These are phyloP conservation scores for Drosophila chauvacae DNA, from an alignment of 1,140 invertebrate species.

Conservation along the genomic window DNA sequence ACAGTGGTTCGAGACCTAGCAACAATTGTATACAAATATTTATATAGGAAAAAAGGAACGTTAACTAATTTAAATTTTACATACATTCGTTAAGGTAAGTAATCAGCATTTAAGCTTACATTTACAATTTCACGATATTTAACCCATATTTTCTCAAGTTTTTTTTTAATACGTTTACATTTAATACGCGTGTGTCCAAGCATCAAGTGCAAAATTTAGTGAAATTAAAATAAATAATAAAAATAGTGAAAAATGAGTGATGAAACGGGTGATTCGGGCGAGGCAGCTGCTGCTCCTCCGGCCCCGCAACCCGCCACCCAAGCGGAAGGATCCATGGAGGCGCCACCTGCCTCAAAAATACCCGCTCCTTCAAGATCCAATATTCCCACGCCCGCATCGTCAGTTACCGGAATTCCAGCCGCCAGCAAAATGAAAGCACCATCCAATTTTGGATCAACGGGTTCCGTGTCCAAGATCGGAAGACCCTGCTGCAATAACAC, in stretches of 20 bases:
- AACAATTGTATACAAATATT: slow-evolving; percentile 26
- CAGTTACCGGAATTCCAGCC: slow-evolving; percentile 62
- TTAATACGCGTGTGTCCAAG: slow-evolving; percentile 65
- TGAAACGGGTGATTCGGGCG: slow-evolving; percentile 7
- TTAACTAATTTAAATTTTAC: slow-evolving; percentile 11
- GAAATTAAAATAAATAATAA: slow-evolving; percentile 27
- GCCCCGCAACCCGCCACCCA: slow-evolving; percentile 10
- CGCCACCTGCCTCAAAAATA: slow-evolving; percentile 27
- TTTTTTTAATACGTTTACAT: slow-evolving; percentile 55
- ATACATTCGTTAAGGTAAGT: slow-evolving; percentile 59
- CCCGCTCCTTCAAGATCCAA: slow-evolving; percentile 45
- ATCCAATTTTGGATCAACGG: slow-evolving; percentile 58
- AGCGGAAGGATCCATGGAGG: slow-evolving; percentile 13
- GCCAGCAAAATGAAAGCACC: slow-evolving; percentile 63
- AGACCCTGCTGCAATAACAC: slow-evolving; percentile 71
- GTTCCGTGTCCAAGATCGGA: slow-evolving; percentile 75
- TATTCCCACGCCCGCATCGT: slow-evolving; percentile 66
- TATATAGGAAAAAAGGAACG: background rate
- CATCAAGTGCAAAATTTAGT: slow-evolving; percentile 60
- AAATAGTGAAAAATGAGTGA: slow-evolving; percentile 38
- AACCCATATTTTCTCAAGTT: slow-evolving; percentile 18
- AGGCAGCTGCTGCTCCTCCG: slow-evolving; percentile 12
- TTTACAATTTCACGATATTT: slow-evolving; percentile 1
- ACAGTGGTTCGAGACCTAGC: slow-evolving; percentile 38
- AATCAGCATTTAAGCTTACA: slow-evolving; percentile 23